These are phyloP conservation scores for Eulemur coronatus DNA, from an alignment of 2,797 vertebrate genomes.

Conservation along the genomic window DNA sequence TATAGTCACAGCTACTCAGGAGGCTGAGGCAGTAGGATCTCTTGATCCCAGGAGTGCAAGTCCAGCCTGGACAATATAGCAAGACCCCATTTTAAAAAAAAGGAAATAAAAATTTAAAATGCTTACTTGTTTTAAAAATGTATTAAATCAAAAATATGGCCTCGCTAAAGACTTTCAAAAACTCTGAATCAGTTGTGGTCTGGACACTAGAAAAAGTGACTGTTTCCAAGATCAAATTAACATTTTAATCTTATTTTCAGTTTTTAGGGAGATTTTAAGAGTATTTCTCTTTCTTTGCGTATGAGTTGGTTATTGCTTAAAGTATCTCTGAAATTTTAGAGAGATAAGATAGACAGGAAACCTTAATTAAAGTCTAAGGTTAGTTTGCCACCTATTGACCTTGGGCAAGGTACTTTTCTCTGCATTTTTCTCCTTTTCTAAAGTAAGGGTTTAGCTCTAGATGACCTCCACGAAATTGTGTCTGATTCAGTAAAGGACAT, in stretches of 20 bases:
- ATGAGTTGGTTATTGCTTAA: background rate
- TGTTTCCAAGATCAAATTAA: background rate
- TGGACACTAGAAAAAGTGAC: background rate
- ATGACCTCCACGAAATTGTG: background rate
- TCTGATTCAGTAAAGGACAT: background rate
- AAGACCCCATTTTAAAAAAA: background rate
- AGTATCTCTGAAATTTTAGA: background rate
- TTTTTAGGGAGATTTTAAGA: background rate
- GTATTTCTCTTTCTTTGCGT: background rate
- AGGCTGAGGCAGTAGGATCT: background rate
- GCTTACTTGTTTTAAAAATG: slow-evolving; percentile 2
- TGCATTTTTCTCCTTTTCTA: background rate
- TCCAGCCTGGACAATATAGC: background rate
- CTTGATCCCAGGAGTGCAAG: background rate
- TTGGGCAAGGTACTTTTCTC: background rate
- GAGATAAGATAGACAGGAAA: background rate
- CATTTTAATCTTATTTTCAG: slow-evolving; percentile 19
- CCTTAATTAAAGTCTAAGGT: background rate
- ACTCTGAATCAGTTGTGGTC: background rate
- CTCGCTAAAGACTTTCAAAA: slow-evolving; percentile 2
- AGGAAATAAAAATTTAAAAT: background rate
- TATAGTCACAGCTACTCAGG: background rate
- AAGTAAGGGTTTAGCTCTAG: background rate
- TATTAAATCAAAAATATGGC: slow-evolving; percentile 15
- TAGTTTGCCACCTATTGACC: background rate